These are phyloP conservation scores for Acronicta aceris DNA, from an alignment of 2,888 invertebrate species.

Conservation along the genomic window DNA sequence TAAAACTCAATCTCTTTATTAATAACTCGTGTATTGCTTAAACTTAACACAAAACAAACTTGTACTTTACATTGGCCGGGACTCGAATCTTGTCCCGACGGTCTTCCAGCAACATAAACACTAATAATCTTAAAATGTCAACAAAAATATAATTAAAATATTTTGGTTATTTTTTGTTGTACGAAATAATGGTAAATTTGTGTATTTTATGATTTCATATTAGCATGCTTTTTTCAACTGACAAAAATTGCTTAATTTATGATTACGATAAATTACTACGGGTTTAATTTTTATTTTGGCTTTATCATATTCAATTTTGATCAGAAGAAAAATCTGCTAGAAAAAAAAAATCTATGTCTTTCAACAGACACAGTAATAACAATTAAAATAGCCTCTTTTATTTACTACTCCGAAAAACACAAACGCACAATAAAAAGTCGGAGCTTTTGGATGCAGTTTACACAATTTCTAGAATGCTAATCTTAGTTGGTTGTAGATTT, in stretches of 20 bases:
- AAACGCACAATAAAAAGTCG: constrained; percentile 16
- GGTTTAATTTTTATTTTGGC: background rate
- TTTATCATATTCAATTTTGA: constrained; percentile 16
- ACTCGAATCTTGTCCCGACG: constrained; percentile 21
- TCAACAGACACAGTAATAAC: constrained; percentile 46
- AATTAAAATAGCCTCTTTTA: constrained; percentile 46
- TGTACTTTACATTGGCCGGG: constrained; percentile 52
- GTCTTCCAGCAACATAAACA: constrained; percentile 24
- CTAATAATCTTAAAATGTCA: constrained; percentile 29
- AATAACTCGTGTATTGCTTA: constrained; percentile 57
- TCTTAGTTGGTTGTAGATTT: constrained; percentile 38
- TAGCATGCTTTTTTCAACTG: constrained; percentile 22
- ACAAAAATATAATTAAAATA: constrained; percentile 14
- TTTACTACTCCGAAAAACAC: constrained; percentile 31
- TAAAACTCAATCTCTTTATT: constrained; percentile 31
- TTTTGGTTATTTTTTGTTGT: constrained; percentile 2
- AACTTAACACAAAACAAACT: constrained; percentile 59
- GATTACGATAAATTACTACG: background rate
- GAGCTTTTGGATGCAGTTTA: constrained; percentile 25
- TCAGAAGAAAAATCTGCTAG: constrained; percentile 29
- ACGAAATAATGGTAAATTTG: constrained; percentile 9
- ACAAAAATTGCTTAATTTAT: constrained; percentile 15
- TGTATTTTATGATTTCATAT: constrained; percentile 13
- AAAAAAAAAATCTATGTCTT: constrained; percentile 39
- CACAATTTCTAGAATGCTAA: constrained; percentile 38